Percentiles rank a stretch among this genome's conserved stretches.
These are phyloP conservation scores for Augochlora pura DNA, from an alignment of 1,140 invertebrate species.

Conservation along the genomic window DNA sequence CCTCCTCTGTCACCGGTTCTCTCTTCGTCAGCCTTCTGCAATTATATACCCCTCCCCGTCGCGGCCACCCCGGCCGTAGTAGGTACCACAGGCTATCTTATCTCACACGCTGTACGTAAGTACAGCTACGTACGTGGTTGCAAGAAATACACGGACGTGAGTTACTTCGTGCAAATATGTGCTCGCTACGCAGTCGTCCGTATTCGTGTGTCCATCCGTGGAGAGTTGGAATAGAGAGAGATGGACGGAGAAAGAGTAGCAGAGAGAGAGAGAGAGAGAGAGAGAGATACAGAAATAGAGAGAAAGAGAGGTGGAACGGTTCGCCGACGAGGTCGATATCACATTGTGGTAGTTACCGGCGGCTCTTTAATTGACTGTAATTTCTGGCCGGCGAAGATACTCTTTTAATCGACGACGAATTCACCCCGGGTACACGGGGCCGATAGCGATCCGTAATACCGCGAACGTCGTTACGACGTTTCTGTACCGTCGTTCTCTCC, in stretches of 20 bases:
- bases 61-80: slow-evolving; percentile 33
- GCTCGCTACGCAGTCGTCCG: slow-evolving; percentile 17
- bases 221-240: neutral
- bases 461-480: neutral
- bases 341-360: slow-evolving; percentile 13
- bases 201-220: slow-evolving; percentile 38
- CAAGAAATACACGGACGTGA: slow-evolving; percentile 55
- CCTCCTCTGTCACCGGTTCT: too few relatives aligned
- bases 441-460: slow-evolving; percentile 8
- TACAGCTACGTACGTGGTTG: slow-evolving; percentile 58
- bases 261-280: neutral
- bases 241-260: neutral
- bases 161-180: slow-evolving; percentile 51
- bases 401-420: slow-evolving; percentile 28
- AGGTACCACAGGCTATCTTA: slow-evolving; percentile 58
- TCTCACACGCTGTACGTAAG: slow-evolving; percentile 61
- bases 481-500: neutral
- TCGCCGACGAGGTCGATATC: slow-evolving; percentile 12
- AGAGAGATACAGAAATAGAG: neutral
- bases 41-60: slow-evolving; percentile 53
- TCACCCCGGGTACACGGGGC: neutral
- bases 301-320: neutral
- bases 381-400: slow-evolving; percentile 16
- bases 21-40: slow-evolving; percentile 52
- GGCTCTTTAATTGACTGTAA: slow-evolving; percentile 31